Base-by-base conservation (phyloP, 2,113 vertebrate species). In the Oncorhynchus clarkii region DNA sequence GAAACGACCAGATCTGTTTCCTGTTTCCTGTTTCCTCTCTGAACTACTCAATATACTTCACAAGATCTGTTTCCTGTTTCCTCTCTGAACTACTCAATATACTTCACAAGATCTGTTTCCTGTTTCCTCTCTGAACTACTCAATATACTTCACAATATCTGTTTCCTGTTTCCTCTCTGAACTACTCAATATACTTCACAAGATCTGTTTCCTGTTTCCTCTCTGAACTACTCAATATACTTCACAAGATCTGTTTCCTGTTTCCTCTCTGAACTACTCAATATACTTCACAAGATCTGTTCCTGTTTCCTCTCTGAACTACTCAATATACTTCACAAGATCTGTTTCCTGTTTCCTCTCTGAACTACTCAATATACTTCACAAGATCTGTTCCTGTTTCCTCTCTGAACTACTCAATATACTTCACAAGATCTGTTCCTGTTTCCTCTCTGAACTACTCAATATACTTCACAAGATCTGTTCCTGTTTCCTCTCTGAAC, bases 251-350 rank as follows among this genome's bases (percentile, higher is more conserved):
- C 22, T 24, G 22, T 24, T 24, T 77, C 34, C 18, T 57, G 16
- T 72, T 67, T 79, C 48, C 31, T 78, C 77, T 74, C 34, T 6
- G 2, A 72, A 82, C 11, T 74, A 74, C 20, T 48, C 1, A 76
- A 22, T 57, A 76, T 59, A 34, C 14, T 49, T 78, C 20, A 72
- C 22, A 24, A 24, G 22, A 24, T 24, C 22, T 24, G 22, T 24
- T 77, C 34, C 18, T 57, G 16, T 72, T 67, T 79, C 48, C 31
- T 78, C 77, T 74, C 34, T 6, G 2, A 72, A 82, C 11, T 74
- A 24, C 22, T 24, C 22, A 24, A 24, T 24, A 24, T 24, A 24
- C 22, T 24, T 24, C 22, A 24, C 22, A 24, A 24, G 22, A 24
- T 24, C 22, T 24, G 22, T 24, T 24, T 24, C 22, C 22, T 24